Conservation (phyloP, 2,888 invertebrate species). For the Protonemura montana region DNA sequence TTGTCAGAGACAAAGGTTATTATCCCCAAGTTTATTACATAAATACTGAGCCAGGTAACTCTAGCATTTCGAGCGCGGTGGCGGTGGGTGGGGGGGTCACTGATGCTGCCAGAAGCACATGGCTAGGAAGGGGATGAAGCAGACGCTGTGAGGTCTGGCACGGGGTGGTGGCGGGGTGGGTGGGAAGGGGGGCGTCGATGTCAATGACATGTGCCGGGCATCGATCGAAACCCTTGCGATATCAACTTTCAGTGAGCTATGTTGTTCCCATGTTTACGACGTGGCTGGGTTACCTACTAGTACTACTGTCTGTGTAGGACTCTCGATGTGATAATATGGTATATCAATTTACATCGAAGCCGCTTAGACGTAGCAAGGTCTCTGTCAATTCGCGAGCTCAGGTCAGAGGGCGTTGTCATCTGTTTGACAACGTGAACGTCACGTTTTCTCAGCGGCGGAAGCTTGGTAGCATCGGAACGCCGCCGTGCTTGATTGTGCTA, state of each 20-base stretch:
- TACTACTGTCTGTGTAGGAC: too few relatives aligned
- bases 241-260: background rate
- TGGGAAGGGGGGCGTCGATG: constrained; percentile 17
- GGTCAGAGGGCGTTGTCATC: too few relatives aligned
- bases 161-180: background rate
- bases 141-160: background rate
- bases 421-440: background rate
- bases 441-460: background rate
- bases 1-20: background rate
- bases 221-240: constrained; percentile 31
- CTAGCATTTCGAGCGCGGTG: too few relatives aligned
- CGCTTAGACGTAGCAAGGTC: background rate
- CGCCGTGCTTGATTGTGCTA: background rate
- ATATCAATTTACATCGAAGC: background rate
- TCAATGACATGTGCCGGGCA: constrained; percentile 28
- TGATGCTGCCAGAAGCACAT: too few relatives aligned
- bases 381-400: background rate
- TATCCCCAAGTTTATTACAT: background rate
- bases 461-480: background rate
- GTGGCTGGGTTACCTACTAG: background rate
- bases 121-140: background rate
- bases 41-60: background rate
- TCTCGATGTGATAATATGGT: background rate
- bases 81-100: too few relatives aligned
- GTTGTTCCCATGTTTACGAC: background rate